These are phyloP conservation scores for Micropoecilia bifurca DNA, from an alignment of 2,797 vertebrate genomes.

Conservation along the genomic window DNA sequence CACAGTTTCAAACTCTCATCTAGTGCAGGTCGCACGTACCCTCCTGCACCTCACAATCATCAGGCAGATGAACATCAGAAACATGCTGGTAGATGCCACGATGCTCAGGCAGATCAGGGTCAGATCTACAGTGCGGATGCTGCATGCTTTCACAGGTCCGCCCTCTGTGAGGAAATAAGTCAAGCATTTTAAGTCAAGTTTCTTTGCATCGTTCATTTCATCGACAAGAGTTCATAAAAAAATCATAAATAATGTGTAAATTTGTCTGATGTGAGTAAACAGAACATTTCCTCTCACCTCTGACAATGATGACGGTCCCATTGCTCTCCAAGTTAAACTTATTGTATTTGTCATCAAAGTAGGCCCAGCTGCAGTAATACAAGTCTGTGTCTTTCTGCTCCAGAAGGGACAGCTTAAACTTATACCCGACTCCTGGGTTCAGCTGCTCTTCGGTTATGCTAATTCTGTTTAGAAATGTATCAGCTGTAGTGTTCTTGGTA, in stretches of 20 bases:
- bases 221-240: neutral
- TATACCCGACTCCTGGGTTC: conserved; percentile 22
- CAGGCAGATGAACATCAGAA: conserved; percentile 1
- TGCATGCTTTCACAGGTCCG: conserved; percentile 33
- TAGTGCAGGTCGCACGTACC: conserved; percentile 43
- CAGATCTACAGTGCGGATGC: neutral
- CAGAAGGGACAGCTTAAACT: conserved; percentile 55
- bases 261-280: neutral
- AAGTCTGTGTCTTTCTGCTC: conserved; percentile 58
- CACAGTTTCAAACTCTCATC: neutral
- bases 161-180: conserved; percentile 38
- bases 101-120: conserved; percentile 29
- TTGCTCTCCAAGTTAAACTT: neutral
- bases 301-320: conserved; percentile 63
- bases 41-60: conserved; percentile 32
- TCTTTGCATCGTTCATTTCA: too few relatives aligned
- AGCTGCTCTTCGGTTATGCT: fast-evolving
- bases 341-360: fast-evolving
- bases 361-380: conserved; percentile 69
- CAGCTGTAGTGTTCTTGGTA: fast-evolving
- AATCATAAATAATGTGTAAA: neutral
- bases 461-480: conserved; percentile 19
- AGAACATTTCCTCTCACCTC: conserved; percentile 47
- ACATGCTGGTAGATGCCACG: neutral
- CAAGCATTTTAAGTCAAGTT: too few relatives aligned